Percentiles rank a stretch among this genome's conserved stretches.
These are phyloP conservation scores for Nipponacmea schrenckii DNA, from an alignment of 2,888 invertebrate genomes.

Conservation along the genomic window DNA sequence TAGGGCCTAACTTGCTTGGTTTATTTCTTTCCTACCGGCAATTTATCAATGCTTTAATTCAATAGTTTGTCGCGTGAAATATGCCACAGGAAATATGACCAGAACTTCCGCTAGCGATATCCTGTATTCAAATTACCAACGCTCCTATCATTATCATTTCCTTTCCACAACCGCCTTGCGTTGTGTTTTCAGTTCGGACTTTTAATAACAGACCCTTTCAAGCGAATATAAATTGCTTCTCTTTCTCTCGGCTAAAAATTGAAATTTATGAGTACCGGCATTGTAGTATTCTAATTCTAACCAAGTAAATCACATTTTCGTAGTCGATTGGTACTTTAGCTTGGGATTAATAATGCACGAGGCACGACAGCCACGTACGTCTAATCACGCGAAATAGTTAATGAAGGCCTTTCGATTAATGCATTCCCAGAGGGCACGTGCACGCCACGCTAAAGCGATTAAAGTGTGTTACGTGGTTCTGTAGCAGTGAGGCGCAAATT, in stretches of 20 bases:
- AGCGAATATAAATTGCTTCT: conserved; percentile 2
- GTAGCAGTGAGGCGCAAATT: conserved; percentile 7
- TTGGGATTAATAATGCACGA: conserved; percentile 21
- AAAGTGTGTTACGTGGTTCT: conserved; percentile 12
- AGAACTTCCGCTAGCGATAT: background rate
- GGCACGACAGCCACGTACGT: conserved; percentile 10
- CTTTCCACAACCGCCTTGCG: background rate
- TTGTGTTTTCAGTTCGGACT: conserved; percentile 2
- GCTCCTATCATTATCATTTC: background rate
- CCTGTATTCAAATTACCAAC: background rate
- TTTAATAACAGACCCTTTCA: background rate
- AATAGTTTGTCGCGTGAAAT: background rate
- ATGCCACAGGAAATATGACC: conserved; percentile 2
- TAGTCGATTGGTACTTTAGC: conserved; percentile 22
- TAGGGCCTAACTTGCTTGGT: too few species aligned
- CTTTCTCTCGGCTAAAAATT: conserved; percentile 3
- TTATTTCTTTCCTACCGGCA: background rate
- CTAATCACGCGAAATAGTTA: conserved; percentile 23
- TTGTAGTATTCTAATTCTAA: conserved; percentile 10
- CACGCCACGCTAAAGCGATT: conserved; percentile 22
- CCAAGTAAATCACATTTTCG: conserved; percentile 22
- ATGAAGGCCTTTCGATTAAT: conserved; percentile 22
- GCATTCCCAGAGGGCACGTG: conserved; percentile 16
- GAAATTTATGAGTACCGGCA: background rate
- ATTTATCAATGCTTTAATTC: background rate